A percentile compares a stretch with the other conserved stretches of the same genome.
Evolutionary conservation across 2,888 invertebrate species (phyloP).

Genomic region (Rhingia campestris): DNA sequence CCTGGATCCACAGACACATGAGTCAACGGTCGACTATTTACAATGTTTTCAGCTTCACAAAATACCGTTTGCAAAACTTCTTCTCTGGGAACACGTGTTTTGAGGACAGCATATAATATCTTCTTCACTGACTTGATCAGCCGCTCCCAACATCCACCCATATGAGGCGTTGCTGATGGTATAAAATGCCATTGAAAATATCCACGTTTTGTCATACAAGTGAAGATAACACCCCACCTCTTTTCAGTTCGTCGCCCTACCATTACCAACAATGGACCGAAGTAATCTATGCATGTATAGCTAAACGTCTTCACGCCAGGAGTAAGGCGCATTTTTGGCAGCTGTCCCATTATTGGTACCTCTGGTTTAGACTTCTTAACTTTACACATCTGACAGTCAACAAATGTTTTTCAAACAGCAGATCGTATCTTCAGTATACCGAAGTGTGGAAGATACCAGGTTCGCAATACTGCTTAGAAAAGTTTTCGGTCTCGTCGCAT

Average conservation of each 20-base stretch:
- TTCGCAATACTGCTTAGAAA: neutral
- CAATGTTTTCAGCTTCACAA: no score
- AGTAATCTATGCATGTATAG: slow-evolving; percentile 75
- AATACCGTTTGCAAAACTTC: no score
- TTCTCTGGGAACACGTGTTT: no score
- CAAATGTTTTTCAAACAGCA: neutral
- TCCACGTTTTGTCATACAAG: slow-evolving; percentile 55
- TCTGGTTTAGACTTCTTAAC: neutral
- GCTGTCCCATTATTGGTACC: slow-evolving; percentile 9
- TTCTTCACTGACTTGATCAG: slow-evolving; percentile 52
- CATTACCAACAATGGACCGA: slow-evolving; percentile 72
- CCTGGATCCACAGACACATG: neutral
- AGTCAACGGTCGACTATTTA: neutral
- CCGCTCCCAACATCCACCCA: slow-evolving; percentile 64
- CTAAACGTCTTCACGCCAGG: slow-evolving; percentile 65
- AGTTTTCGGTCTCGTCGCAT: slow-evolving; percentile 3
- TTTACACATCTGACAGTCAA: slow-evolving; percentile 1
- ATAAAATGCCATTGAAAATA: slow-evolving; percentile 72
- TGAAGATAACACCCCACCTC: neutral
- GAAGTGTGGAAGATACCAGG: no score
- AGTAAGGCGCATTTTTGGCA: neutral
- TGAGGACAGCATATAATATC: neutral
- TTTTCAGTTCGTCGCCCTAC: slow-evolving; percentile 21
- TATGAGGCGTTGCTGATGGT: slow-evolving; percentile 72
- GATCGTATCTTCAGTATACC: neutral